phyloP scores from a whole-genome alignment of 2,797 vertebrate species.

The Cichlasoma orientale region DNA sequence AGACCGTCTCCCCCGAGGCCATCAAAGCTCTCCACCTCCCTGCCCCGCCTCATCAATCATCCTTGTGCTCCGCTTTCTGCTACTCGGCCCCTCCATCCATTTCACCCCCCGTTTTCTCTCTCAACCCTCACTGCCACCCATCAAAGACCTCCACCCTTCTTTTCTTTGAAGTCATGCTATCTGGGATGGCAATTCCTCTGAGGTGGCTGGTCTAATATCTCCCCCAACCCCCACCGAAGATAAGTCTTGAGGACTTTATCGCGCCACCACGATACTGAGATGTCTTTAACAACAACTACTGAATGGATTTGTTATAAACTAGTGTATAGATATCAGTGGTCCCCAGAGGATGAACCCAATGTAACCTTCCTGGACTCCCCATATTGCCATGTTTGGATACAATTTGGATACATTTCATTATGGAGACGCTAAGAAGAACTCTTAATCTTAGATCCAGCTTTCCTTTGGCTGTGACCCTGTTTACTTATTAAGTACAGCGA shows the following conservation, averaged over 20 bases:
- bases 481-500: not conserved
- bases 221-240: too few relatives aligned
- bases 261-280: too few relatives aligned
- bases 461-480: not conserved
- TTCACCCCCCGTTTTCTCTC: not conserved
- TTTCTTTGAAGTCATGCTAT: not conserved
- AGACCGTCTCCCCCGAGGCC: conserved; percentile 37
- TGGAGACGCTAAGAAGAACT: not conserved
- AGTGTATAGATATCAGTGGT: not conserved
- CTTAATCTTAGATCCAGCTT: not conserved
- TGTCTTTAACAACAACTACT: not conserved
- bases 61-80: conserved; percentile 4
- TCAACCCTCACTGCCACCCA: not conserved
- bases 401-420: accelerated
- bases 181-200: not conserved
- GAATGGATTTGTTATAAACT: not conserved
- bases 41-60: conserved; percentile 47
- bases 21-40: conserved; percentile 10
- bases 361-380: not conserved
- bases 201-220: not conserved
- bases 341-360: not conserved
- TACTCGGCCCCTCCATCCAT: not conserved
- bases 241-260: not conserved
- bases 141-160: not conserved
- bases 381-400: not conserved